Evolutionary conservation across 1,140 invertebrate genomes (phyloP), one percentile per base, ranked within the genome.

Genomic region (Belonocnema kinseyi): DNA sequence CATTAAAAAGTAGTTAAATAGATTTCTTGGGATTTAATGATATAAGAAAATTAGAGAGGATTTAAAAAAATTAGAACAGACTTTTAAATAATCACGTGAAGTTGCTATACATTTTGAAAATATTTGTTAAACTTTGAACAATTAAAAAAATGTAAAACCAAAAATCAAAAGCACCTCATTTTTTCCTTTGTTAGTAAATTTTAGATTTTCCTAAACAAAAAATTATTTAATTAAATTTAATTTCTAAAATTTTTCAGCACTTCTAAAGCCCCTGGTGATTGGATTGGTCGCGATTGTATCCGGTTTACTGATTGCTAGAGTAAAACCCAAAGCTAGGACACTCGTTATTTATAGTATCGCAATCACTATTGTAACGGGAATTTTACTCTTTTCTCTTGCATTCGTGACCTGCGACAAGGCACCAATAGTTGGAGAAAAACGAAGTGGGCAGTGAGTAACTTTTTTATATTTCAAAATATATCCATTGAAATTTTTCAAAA

Each of bases 201-300:
- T 17, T 54, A 19, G 16, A 19, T 10, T 76, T 70, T 81, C 40
- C 33, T 0, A 71, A 72, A 19, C 0, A 10, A 10, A 2, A 10
- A 54, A 56, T 74, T 77, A 4, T 74, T 61, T 17, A 53, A 21
- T 33, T 54, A 71, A 17, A 46, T 54, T 54, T 76, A 73, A 26
- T 21, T 70, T 51, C 73, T 40, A 51, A 19, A 53, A 70, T 74
- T 19, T 14, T 86, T 87, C 74, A 90, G 90, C 79, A 76, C 76
- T 93, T 8, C 88, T 95, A 2, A 93, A 93, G 77, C 93, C 95
- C 2, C 88, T 95, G 1, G 88, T 95, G 2, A 92, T 94, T 78
- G 93, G 93, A 1, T 78, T 94, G 14, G 92, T 93, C 3, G 88
- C 95, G 70, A 86, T 95, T 6, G 72, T 94, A 2, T 91, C 93